Base-by-base conservation (phyloP, 2,888 invertebrate species). In the Andricus quercusramuli region DNA sequence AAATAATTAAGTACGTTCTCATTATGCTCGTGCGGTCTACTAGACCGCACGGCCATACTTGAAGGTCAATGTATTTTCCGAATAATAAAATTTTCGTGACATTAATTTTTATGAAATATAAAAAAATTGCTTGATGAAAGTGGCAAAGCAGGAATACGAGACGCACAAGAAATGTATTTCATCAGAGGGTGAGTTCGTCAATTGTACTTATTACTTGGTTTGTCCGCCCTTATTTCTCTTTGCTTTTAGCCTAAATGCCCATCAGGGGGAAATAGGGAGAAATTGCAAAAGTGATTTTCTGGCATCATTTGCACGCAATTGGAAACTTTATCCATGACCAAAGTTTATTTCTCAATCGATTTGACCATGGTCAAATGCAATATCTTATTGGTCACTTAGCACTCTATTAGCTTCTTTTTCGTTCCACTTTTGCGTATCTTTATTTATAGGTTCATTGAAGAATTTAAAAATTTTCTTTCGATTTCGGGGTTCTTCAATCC, bases 201-300 rank as follows among this genome's bases (percentile, higher is more conserved):
- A 25, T 70, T 70, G 44, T 20, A 51, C 47, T 70, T 70, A 70
- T 70, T 70, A 70, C 70, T 70, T 70, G 29, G 25, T 44, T 44
- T 22, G 68, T 68, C 47, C 44, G 9, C 44, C 47, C n/a, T 56
- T 51, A 70, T 70, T 47, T 47, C 47, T 25, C 44, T 47, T 29
- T 70, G 70, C 70, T 70, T 70, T 70, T 70, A 70, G 70, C 47
- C 70, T 32, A 70, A 70, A 70, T 51, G 70, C 47, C 20, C 44
- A 47, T 70, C 25, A 47, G 25, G 29, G 44, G 29, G 70, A 29
- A 56, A 56, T 5, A 1, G 56, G 51, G 47, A 47, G 47, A 47
- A 51, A 70, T 70, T 70, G 29, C 70, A 25, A 20, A 70, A 51
- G 47, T 70, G 70, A 47, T 22, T 70, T 20, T 11, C 65, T 2